Evolutionary conservation across 2,797 vertebrate species (phyloP).

Genomic region (Paramormyrops hopkinsi): DNA sequence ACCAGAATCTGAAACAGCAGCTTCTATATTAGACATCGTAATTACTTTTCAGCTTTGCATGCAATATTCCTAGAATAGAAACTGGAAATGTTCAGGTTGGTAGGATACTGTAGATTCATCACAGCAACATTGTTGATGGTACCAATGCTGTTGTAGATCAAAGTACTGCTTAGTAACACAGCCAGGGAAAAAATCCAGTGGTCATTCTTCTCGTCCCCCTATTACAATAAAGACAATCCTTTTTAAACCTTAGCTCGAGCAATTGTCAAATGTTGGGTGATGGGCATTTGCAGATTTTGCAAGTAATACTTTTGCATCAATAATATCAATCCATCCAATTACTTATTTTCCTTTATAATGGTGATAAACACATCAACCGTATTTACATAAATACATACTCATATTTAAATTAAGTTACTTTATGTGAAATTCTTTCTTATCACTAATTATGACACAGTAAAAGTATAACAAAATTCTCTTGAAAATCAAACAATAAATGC

Average conservation of each 20-base stretch:
- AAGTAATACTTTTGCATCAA: neutral
- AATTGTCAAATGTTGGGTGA: neutral
- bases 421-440: neutral
- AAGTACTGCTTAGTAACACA: constrained; percentile 53
- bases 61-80: neutral
- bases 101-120: constrained; percentile 60
- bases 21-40: neutral
- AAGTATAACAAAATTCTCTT: neutral
- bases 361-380: neutral
- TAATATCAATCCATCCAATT: neutral
- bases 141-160: constrained; percentile 58
- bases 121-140: constrained; percentile 54
- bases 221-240: neutral
- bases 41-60: neutral
- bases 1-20: neutral
- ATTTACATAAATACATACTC: neutral
- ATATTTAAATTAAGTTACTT: neutral
- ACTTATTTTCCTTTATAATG: neutral
- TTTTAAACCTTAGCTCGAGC: neutral
- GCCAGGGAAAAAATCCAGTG: constrained; percentile 54
- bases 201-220: constrained; percentile 52
- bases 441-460: neutral
- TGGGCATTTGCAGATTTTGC: neutral
- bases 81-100: neutral
- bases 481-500: neutral